Evolutionary conservation across 2,113 vertebrate species (phyloP).

Genomic region (Cromileptes altivelis): DNA sequence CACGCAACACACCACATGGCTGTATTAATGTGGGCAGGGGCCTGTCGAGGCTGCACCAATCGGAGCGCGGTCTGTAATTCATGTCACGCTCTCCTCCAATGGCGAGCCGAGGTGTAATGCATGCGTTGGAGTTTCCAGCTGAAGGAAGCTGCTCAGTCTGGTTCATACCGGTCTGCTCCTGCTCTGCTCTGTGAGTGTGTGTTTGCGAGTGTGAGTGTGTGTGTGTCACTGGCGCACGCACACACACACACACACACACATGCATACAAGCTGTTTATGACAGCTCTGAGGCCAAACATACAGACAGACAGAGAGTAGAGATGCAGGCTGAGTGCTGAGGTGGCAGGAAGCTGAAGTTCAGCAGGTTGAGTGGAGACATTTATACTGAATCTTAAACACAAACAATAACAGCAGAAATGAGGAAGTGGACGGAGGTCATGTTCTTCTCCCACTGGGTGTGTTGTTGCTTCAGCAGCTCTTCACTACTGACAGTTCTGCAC

Average conservation of each 20-base stretch:
- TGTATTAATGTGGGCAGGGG: conserved; percentile 67
- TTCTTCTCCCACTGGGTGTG: conserved; percentile 10
- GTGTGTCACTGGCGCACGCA: background rate
- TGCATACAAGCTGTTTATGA: conserved; percentile 79
- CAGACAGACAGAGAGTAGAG: background rate
- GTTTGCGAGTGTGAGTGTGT: no score
- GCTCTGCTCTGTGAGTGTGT: conserved; percentile 62
- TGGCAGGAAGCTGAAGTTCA: conserved; percentile 81
- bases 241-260: background rate
- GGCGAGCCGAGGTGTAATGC: conserved; percentile 60
- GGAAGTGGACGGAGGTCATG: conserved; percentile 39
- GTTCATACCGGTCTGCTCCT: conserved; percentile 98
- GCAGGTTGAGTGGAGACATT: conserved; percentile 18
- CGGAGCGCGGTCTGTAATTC: background rate
- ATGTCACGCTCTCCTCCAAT: conserved; percentile 64
- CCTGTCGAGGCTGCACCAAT: conserved; percentile 53
- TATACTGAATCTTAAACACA: background rate
- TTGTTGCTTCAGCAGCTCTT: background rate
- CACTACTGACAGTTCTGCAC: no score
- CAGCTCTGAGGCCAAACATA: conserved; percentile 52
- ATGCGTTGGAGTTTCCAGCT: conserved; percentile 85
- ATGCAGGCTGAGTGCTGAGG: conserved; percentile 28
- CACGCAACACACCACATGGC: conserved; percentile 73
- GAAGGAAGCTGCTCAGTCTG: conserved; percentile 91
- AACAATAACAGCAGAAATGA: conserved; percentile 44